A percentile compares a stretch with the other conserved stretches of the same genome.
These are phyloP conservation scores for Sarcophaga carnaria DNA, from an alignment of 2,888 invertebrate genomes.

Conservation along the genomic window DNA sequence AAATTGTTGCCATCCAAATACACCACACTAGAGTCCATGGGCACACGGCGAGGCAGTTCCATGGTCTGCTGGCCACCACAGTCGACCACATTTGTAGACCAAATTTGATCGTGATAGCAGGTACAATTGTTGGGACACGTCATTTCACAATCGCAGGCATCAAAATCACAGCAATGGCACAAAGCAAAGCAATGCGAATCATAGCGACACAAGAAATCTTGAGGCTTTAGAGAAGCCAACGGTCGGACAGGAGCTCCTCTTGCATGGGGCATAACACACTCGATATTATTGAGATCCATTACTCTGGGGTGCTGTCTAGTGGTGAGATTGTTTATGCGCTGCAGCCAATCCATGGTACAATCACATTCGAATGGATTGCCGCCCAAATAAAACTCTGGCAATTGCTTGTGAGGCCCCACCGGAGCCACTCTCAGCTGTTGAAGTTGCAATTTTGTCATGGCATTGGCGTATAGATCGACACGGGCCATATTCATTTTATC, in stretches of 20 bases:
- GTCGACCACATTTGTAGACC: slow-evolving; percentile 96
- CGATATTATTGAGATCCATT: slow-evolving; percentile 94
- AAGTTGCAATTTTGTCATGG: slow-evolving; percentile 90
- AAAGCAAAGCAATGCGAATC: slow-evolving; percentile 96
- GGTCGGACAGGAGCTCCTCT: slow-evolving; percentile 91
- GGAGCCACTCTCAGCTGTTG: slow-evolving; percentile 90
- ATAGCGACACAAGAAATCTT: slow-evolving; percentile 95
- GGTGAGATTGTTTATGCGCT: slow-evolving; percentile 93
- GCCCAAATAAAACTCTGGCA: slow-evolving; percentile 95
- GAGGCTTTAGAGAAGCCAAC: slow-evolving; percentile 89
- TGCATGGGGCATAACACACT: slow-evolving; percentile 93
- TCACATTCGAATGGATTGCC: slow-evolving; percentile 97
- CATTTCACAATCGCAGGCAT: slow-evolving; percentile 98
- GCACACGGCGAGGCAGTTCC: slow-evolving; percentile 92
- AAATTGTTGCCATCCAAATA: slow-evolving; percentile 95
- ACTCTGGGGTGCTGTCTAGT: slow-evolving; percentile 92
- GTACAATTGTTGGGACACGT: slow-evolving; percentile 96
- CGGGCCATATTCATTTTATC: slow-evolving; percentile 92
- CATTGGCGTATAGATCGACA: slow-evolving; percentile 95
- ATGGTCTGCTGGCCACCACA: slow-evolving; percentile 91
- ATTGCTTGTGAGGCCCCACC: slow-evolving; percentile 85
- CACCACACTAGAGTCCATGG: slow-evolving; percentile 97
- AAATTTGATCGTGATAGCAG: slow-evolving; percentile 96
- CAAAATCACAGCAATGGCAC: slow-evolving; percentile 98
- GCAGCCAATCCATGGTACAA: slow-evolving; percentile 97